A percentile compares a stretch with the other conserved stretches of the same genome.
Evolutionary conservation across 2,797 vertebrate genomes (phyloP).

Genomic region (Gymnopithys bicolor): DNA sequence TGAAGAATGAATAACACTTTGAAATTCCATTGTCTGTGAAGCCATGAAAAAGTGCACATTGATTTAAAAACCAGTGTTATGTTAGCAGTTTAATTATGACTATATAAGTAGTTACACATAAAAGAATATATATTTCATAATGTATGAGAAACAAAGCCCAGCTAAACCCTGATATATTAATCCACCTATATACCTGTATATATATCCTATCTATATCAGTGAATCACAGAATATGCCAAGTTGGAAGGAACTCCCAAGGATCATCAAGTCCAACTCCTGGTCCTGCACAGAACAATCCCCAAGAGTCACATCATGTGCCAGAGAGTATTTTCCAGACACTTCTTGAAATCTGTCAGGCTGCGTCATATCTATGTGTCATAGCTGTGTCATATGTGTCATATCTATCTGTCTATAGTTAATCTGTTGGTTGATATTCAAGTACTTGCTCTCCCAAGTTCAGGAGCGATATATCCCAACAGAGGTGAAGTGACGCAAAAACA

Average conservation of each 20-base stretch:
- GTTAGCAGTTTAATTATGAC: neutral
- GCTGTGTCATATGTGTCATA: neutral
- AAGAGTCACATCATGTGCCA: neutral
- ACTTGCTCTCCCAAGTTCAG: neutral
- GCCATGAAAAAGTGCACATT: neutral
- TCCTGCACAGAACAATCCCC: neutral
- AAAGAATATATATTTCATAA: neutral
- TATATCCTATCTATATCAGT: neutral
- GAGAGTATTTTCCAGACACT: neutral
- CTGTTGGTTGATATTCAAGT: neutral
- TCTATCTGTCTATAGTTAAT: no score
- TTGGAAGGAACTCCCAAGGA: neutral
- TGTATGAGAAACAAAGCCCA: neutral
- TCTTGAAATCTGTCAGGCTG: neutral
- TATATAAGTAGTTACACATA: fast-evolving
- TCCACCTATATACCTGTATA: neutral
- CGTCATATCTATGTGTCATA: neutral
- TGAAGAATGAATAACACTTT: neutral
- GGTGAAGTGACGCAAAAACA: neutral
- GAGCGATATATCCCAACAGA: neutral
- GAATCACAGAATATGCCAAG: neutral
- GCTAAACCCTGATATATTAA: neutral
- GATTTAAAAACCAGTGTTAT: neutral
- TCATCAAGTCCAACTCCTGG: neutral
- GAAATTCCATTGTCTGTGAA: neutral